phyloP scores from a whole-genome alignment of 2,797 vertebrate species.

The Ctenopoma multispine region DNA sequence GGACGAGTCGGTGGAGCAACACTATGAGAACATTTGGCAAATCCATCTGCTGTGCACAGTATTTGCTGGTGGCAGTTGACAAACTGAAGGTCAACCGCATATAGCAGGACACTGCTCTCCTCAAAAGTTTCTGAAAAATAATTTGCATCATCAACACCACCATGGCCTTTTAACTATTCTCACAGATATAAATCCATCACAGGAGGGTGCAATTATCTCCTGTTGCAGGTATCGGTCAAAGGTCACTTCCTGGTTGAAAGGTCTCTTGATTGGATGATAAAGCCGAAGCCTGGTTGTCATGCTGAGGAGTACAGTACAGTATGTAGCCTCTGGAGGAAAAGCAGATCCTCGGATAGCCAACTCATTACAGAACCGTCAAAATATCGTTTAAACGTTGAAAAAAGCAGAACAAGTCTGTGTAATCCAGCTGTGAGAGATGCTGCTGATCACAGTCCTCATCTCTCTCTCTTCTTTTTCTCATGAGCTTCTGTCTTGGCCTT shows the following conservation, averaged over 20 bases:
- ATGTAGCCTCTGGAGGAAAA: constrained; percentile 64
- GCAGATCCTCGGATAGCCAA: constrained; percentile 59
- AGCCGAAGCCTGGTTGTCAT: constrained; percentile 66
- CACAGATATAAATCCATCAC: constrained; percentile 42
- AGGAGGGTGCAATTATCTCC: constrained; percentile 46
- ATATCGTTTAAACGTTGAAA: constrained; percentile 61
- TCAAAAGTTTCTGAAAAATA: constrained; percentile 55
- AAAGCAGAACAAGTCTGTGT: constrained; percentile 66
- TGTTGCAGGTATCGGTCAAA: constrained; percentile 60
- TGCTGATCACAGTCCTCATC: constrained; percentile 52
- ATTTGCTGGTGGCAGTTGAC: constrained; percentile 66
- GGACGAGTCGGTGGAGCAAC: constrained; percentile 52
- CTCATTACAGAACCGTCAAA: constrained; percentile 57
- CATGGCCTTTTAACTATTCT: constrained; percentile 41
- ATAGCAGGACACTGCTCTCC: constrained; percentile 58
- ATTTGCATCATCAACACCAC: constrained; percentile 58
- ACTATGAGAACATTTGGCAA: constrained; percentile 69
- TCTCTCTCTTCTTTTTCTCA: constrained; percentile 42
- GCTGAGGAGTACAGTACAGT: constrained; percentile 65
- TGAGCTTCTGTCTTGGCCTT: constrained; percentile 59
- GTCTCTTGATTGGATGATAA: constrained; percentile 65
- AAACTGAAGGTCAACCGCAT: constrained; percentile 48
- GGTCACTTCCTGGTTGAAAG: constrained; percentile 82
- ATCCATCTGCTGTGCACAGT: constrained; percentile 68
- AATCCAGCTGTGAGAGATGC: constrained; percentile 65